Percentiles rank a stretch among this genome's conserved stretches.
phyloP scores from a whole-genome alignment of 37 sponge, comb jelly and placozoan genomes.

The Cladorhizidae sp. region DNA sequence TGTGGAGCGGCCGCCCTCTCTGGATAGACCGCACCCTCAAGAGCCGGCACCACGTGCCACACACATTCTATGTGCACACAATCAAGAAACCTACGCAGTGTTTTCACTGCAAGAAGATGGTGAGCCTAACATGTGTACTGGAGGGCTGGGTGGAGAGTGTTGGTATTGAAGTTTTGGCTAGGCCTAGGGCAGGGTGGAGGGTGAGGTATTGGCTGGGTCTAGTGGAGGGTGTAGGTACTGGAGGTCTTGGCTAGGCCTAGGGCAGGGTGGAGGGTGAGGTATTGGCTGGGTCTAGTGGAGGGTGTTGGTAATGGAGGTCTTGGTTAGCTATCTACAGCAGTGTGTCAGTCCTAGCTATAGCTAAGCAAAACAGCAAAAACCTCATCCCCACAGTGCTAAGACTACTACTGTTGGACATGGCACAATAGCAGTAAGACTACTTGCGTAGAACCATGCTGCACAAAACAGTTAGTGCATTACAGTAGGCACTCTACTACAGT shows the following conservation, averaged over 20 bases:
- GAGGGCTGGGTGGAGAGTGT: neutral
- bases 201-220: neutral
- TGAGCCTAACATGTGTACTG: slow-evolving; percentile 46
- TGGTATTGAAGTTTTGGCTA: neutral
- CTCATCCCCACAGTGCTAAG: no score
- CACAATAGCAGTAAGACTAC: no score
- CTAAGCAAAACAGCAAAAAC: no score
- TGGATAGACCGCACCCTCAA: slow-evolving; percentile 80
- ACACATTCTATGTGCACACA: slow-evolving; percentile 86
- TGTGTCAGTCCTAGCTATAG: no score
- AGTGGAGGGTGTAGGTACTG: neutral
- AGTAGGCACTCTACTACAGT: no score
- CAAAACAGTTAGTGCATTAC: no score
- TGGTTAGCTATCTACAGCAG: no score
- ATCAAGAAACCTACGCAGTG: slow-evolving; percentile 83
- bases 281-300: neutral
- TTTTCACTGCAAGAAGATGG: slow-evolving; percentile 87
- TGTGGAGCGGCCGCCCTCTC: slow-evolving; percentile 80
- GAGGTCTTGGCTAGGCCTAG: no score
- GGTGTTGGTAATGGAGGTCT: neutral
- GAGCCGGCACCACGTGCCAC: slow-evolving; percentile 75
- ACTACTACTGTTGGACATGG: no score
- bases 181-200: neutral
- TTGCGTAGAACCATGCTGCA: no score
- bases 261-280: neutral